Evolutionary conservation across 2,888 invertebrate species (phyloP).

Genomic region (Deroplatys truncata): DNA sequence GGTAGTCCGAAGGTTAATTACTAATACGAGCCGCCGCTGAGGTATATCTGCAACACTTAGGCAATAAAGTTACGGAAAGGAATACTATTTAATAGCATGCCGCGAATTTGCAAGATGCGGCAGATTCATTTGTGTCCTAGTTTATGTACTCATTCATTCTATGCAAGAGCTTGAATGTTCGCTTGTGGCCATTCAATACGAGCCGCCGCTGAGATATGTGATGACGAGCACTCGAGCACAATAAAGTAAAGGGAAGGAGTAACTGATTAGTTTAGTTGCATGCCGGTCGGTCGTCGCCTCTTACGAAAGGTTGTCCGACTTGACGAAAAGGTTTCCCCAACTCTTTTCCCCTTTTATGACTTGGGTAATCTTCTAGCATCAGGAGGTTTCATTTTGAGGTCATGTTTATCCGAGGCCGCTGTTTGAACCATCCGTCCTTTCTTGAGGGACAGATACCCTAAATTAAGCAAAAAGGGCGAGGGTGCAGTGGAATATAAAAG

Average conservation of each 20-base stretch:
- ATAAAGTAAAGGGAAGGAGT: neutral
- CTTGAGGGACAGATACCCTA: neutral
- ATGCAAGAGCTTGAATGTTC: no score
- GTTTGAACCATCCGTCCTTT: neutral
- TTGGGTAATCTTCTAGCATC: conserved; percentile 3
- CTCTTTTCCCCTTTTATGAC: conserved; percentile 1
- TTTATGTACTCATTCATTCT: no score
- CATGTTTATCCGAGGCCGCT: conserved; percentile 5
- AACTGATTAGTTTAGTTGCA: neutral
- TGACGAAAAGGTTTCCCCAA: neutral
- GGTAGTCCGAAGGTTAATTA: no score
- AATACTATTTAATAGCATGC: no score
- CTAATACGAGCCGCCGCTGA: no score
- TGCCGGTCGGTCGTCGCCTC: neutral
- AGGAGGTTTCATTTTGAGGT: conserved; percentile 13
- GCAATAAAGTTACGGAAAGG: no score
- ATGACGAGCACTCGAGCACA: neutral
- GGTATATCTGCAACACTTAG: no score
- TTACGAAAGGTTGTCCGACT: neutral
- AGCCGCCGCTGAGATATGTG: neutral
- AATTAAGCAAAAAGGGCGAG: conserved; percentile 2
- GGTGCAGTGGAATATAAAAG: neutral
- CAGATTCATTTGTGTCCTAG: no score
- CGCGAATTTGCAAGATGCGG: no score
- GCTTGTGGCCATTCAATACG: neutral